phyloP scores from a whole-genome alignment of 2,888 invertebrate species.

The Eupithecia subumbrata region DNA sequence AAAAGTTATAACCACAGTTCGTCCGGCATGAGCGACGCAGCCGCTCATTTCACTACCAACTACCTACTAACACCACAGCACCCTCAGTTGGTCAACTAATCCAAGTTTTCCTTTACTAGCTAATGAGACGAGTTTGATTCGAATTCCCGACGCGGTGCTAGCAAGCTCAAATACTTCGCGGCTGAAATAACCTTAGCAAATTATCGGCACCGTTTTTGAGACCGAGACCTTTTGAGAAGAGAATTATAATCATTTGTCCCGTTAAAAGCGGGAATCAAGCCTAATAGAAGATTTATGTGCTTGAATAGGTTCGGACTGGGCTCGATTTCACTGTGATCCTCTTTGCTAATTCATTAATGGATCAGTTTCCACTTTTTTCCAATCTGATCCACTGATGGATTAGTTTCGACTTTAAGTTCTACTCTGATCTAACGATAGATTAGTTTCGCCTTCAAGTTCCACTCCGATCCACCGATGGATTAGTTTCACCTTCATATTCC shows the following conservation, averaged over 20 bases:
- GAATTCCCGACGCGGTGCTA: slow-evolving; percentile 66
- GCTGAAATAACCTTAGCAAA: slow-evolving; percentile 20
- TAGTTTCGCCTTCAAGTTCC: too few relatives aligned
- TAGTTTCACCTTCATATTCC: too few relatives aligned
- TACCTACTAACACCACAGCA: slow-evolving; percentile 42
- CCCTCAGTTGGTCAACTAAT: slow-evolving; percentile 78
- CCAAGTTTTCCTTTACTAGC: slow-evolving; percentile 81
- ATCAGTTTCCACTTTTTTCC: too few relatives aligned
- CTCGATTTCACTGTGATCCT: too few relatives aligned
- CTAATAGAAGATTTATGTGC: neutral
- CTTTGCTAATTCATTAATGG: too few relatives aligned
- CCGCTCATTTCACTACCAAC: slow-evolving; percentile 60
- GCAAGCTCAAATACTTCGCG: slow-evolving; percentile 46
- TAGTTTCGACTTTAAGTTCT: too few relatives aligned
- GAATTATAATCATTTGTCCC: neutral
- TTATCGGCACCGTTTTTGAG: neutral
- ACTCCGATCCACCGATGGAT: too few relatives aligned
- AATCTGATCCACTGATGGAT: too few relatives aligned
- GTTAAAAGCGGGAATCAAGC: neutral
- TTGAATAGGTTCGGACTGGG: neutral
- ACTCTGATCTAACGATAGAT: too few relatives aligned
- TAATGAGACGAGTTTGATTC: slow-evolving; percentile 83
- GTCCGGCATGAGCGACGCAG: slow-evolving; percentile 53
- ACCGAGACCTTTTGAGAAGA: neutral
- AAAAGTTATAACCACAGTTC: slow-evolving; percentile 31